These are phyloP conservation scores for Leucania comma DNA, from an alignment of 2,888 invertebrate species.

Conservation along the genomic window DNA sequence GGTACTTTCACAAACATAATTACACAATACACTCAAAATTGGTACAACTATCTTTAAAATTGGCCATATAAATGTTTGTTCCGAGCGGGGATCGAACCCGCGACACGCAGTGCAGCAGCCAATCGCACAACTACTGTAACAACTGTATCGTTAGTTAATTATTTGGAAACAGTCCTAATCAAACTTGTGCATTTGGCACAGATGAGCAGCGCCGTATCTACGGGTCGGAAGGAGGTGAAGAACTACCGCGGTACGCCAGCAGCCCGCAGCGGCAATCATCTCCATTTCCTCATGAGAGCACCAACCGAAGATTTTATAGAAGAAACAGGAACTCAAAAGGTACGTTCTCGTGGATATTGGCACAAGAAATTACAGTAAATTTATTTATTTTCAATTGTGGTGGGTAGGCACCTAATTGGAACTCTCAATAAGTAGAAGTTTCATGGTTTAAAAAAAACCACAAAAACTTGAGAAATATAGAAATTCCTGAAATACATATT, in stretches of 20 bases:
- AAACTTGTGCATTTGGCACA: conserved; percentile 72
- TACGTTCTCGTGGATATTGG: background rate
- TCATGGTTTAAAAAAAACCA: too few relatives aligned
- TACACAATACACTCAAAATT: too few relatives aligned
- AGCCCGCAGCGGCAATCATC: conserved; percentile 93
- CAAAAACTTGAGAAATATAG: too few relatives aligned
- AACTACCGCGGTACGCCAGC: conserved; percentile 87
- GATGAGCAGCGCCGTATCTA: conserved; percentile 93
- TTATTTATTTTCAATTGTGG: background rate
- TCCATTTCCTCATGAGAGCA: conserved; percentile 93
- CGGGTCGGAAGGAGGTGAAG: conserved; percentile 93
- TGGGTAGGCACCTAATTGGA: background rate
- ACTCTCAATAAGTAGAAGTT: background rate
- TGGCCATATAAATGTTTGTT: too few relatives aligned
- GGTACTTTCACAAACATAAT: too few relatives aligned
- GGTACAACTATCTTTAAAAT: too few relatives aligned
- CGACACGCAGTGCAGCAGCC: too few relatives aligned
- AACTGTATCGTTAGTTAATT: background rate
- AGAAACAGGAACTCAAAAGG: conserved; percentile 88
- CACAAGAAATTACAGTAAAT: background rate
- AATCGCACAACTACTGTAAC: too few relatives aligned
- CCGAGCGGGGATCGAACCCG: too few relatives aligned
- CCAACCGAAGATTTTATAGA: conserved; percentile 90
- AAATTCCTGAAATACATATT: too few relatives aligned
- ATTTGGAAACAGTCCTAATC: background rate